Evolutionary conservation across 2,888 invertebrate species (phyloP).

Genomic region (Timema podura): DNA sequence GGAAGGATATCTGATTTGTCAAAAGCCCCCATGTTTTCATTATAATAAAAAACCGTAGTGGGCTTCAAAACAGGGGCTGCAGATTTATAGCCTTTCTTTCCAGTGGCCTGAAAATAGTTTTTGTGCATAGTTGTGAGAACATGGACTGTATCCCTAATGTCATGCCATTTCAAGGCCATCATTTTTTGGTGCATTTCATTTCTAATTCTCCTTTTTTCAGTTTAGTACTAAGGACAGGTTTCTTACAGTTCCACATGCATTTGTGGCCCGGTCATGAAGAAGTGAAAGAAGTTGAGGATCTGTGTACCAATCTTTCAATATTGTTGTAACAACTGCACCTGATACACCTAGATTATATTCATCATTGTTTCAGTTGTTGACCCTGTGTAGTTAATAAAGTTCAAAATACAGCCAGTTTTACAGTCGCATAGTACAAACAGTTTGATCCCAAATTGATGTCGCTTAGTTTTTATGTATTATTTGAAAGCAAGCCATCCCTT

Average conservation of each 20-base stretch:
- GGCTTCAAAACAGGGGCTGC: too few species aligned
- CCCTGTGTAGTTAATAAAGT: not conserved
- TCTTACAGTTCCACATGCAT: conserved; percentile 2
- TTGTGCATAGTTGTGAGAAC: not conserved
- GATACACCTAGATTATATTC: not conserved
- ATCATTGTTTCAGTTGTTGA: not conserved
- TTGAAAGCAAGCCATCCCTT: not conserved
- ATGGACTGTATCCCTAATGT: not conserved
- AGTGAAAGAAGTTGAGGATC: not conserved
- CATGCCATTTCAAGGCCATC: not conserved
- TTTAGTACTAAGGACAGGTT: not conserved
- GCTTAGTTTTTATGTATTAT: conserved; percentile 7
- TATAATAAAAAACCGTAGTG: too few species aligned
- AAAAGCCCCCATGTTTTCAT: too few species aligned
- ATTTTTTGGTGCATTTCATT: not conserved
- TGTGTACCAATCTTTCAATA: not conserved
- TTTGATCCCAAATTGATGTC: not conserved
- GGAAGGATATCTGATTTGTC: too few species aligned
- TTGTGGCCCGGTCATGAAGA: not conserved
- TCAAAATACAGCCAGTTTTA: not conserved
- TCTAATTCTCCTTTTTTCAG: not conserved
- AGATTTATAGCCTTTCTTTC: too few species aligned
- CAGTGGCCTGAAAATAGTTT: not conserved
- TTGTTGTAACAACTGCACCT: not conserved
- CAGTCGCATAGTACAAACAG: not conserved